These are phyloP conservation scores for Psephotus haematonotus DNA, from an alignment of 2,113 vertebrate genomes.

Conservation along the genomic window DNA sequence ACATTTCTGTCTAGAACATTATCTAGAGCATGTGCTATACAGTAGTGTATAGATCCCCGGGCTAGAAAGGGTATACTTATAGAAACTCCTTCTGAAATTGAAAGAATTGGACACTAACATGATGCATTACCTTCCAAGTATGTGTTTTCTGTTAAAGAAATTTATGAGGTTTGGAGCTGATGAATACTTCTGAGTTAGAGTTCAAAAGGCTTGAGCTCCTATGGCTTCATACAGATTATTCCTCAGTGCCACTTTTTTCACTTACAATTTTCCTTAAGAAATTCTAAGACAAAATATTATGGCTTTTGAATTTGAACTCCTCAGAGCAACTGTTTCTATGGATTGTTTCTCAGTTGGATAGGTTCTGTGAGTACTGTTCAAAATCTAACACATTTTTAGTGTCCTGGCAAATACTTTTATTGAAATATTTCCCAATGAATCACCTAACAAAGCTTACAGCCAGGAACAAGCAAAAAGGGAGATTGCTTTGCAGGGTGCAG, in stretches of 20 bases:
- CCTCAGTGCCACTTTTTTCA: background rate
- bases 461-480: background rate
- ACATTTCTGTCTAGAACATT: background rate
- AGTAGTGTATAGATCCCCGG: background rate
- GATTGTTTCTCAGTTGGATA: background rate
- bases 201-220: background rate
- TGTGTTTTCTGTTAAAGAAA: background rate
- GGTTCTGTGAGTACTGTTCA: conserved; percentile 9
- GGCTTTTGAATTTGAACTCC: background rate
- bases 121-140: background rate
- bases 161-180: background rate
- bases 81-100: background rate
- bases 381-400: conserved; percentile 16
- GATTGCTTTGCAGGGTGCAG: background rate
- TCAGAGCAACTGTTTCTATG: background rate
- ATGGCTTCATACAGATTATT: background rate
- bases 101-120: background rate
- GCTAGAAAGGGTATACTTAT: background rate
- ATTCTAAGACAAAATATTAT: background rate
- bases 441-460: background rate
- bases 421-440: background rate
- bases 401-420: background rate
- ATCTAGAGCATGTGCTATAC: background rate
- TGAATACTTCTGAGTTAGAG: background rate
- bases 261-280: background rate